phyloP scores from a whole-genome alignment of 2,888 invertebrate species.

The Mythimna pallens region DNA sequence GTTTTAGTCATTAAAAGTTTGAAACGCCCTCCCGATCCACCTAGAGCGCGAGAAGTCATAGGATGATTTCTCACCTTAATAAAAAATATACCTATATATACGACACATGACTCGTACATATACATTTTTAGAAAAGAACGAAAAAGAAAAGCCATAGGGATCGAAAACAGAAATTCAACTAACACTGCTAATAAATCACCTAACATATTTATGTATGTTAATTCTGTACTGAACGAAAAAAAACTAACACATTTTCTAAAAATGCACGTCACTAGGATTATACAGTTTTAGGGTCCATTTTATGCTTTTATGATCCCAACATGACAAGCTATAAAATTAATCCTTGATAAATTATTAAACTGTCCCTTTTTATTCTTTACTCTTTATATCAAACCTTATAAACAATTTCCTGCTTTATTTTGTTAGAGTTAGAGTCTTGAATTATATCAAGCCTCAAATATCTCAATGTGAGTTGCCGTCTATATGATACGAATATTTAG shows the following conservation, averaged over 20 bases:
- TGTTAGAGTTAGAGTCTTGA: background rate
- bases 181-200: slow-evolving; percentile 13
- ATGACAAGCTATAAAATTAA: slow-evolving; percentile 68
- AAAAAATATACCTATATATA: too few species aligned
- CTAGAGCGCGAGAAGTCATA: too few species aligned
- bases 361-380: slow-evolving; percentile 51
- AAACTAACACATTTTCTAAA: slow-evolving; percentile 46
- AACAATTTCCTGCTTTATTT: slow-evolving; percentile 26
- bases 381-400: slow-evolving; percentile 11
- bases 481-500: slow-evolving; percentile 45
- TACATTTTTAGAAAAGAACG: too few species aligned
- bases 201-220: slow-evolving; percentile 5
- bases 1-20: too few species aligned
- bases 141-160: background rate
- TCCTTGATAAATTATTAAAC: slow-evolving; percentile 67
- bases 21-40: too few species aligned
- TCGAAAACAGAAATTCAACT: background rate
- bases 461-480: slow-evolving; percentile 20
- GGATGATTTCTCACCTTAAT: too few species aligned
- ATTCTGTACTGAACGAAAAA: slow-evolving; percentile 5
- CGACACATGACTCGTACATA: too few species aligned
- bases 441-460: slow-evolving; percentile 19
- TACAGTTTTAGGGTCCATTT: slow-evolving; percentile 42
- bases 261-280: slow-evolving; percentile 53
- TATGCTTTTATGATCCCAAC: slow-evolving; percentile 52